phyloP scores from a whole-genome alignment of 2,113 vertebrate species.

The Anas platyrhynchos region DNA sequence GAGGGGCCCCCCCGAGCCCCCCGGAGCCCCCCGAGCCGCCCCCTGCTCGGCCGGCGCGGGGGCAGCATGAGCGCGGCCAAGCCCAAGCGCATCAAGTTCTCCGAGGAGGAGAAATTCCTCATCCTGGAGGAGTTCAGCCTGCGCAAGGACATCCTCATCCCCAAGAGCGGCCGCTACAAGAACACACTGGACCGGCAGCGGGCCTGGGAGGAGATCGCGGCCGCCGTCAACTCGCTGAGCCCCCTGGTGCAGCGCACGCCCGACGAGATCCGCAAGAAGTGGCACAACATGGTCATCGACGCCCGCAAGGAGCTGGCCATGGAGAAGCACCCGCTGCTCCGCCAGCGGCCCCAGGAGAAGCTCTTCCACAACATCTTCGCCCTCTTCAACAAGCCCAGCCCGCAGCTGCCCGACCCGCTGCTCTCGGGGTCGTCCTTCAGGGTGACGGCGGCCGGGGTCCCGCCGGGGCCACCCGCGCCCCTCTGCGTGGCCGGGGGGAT shows the following conservation, averaged over 20 bases:
- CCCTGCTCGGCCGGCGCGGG: neutral
- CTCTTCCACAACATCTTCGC: neutral
- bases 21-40: neutral
- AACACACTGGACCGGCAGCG: neutral
- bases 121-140: neutral
- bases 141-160: neutral
- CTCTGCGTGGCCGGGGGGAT: too few relatives aligned
- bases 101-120: neutral
- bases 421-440: neutral
- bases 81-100: neutral
- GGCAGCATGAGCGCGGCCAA: neutral
- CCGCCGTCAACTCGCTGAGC: neutral
- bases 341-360: neutral
- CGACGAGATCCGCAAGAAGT: neutral
- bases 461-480: accelerated
- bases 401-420: accelerated
- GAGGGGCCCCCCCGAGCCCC: too few relatives aligned
- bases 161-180: neutral
- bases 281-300: neutral
- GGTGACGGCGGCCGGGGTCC: neutral
- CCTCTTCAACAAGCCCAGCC: neutral
- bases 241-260: neutral
- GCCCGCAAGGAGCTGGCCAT: neutral
- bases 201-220: neutral
- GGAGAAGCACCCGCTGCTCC: neutral